Conservation (phyloP, 2,797 vertebrate genomes). For the Diceros bicornis region DNA sequence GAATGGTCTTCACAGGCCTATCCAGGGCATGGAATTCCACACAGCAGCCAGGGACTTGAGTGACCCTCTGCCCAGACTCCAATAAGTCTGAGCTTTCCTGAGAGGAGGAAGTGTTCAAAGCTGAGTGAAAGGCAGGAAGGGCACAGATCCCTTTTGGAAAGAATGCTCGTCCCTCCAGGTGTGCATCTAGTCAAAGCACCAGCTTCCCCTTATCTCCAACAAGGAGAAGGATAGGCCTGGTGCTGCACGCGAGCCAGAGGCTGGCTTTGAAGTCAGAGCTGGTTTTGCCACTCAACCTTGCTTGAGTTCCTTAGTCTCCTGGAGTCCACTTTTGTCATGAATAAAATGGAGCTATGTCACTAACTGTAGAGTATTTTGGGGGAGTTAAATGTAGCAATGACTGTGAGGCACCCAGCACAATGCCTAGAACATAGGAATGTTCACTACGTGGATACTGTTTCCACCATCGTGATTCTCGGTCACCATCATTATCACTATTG, state of each 20-base stretch:
- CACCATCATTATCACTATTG: fast-evolving
- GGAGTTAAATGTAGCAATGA: neutral
- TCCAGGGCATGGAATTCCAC: neutral
- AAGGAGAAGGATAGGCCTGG: fast-evolving
- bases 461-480: fast-evolving
- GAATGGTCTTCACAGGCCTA: neutral
- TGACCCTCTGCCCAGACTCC: neutral
- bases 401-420: neutral
- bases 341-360: neutral
- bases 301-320: neutral
- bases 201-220: too few species aligned
- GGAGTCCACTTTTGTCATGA: neutral
- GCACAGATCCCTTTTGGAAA: neutral
- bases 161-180: neutral
- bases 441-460: fast-evolving
- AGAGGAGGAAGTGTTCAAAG: neutral
- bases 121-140: neutral
- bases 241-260: neutral
- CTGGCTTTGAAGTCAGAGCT: neutral
- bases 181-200: neutral
- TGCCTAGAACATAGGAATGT: neutral
- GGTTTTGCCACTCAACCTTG: neutral
- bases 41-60: neutral
- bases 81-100: neutral
- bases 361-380: neutral